Base-by-base conservation (phyloP, 1,140 invertebrate genomes). In the Pachyrhynchus sulphureomaculatus region DNA sequence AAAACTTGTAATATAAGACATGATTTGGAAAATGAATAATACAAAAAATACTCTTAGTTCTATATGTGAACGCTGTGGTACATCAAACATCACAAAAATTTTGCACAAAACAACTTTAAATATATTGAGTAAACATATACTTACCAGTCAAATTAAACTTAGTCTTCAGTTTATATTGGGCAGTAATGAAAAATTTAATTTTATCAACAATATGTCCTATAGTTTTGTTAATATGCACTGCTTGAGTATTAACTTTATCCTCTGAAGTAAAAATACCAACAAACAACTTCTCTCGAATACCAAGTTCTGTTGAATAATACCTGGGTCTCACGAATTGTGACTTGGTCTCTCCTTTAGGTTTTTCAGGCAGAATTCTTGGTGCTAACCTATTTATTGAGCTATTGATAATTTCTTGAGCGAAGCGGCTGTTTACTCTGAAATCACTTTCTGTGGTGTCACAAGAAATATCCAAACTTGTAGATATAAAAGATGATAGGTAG, bases 231-330 rank as follows among this genome's bases (percentile, higher is more conserved):
- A 93, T 75, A 21, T 89, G 88, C 4, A 89, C 81, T 1, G 86
- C 89, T 54, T 87, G 80, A 37, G 80, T 83, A 56, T 86, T 82
- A 5, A 94, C 80, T 63, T 86, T 86, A 41, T 87, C 81, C 60
- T 86, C 83, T 1, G 84, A 87, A 2, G 90, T 89, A 55, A 95
- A 79, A 36, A 95, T 84, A 2, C 88, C 92, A 15, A 94, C 85
- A 69, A 96, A 90, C n/a, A 96, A 73, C 73, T 93, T 93, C 26
- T 94, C 90, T 41, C 88, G 82, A 42, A 98, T 95, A 1, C 92
- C 93, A 26, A 98, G 81, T 77, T 97, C 94, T 0, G 92, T 94
- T 10, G 90, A 92, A 75, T 94, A 95, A 79, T 95, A 97, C 24
- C 93, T 81, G 1, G 93, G 93, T 4, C 95, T 82, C 26, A 89